Evolutionary conservation across 2,113 vertebrate species (phyloP).

Genomic region (Actenoides lindsayi): DNA sequence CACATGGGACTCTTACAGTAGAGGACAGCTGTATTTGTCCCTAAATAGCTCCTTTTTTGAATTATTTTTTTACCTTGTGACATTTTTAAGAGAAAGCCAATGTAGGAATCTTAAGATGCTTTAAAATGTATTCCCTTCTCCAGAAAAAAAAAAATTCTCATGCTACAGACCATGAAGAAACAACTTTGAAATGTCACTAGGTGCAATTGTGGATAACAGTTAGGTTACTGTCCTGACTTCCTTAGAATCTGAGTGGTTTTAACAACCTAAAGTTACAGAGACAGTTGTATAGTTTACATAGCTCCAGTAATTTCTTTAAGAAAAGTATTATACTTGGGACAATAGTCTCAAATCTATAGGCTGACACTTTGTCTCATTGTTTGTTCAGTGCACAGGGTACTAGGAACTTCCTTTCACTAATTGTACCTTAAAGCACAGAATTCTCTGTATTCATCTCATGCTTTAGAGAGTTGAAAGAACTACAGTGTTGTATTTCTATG

Average conservation of each 20-base stretch:
- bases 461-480: neutral
- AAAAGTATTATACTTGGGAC: neutral
- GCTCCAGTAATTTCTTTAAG: neutral
- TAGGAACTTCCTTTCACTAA: neutral
- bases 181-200: neutral
- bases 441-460: neutral
- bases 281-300: neutral
- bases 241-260: neutral
- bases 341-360: neutral
- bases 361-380: neutral
- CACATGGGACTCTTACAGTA: neutral
- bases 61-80: neutral
- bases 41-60: neutral
- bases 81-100: neutral
- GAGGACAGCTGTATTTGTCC: neutral
- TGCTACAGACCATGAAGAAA: neutral
- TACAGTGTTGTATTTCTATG: neutral
- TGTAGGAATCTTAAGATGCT: neutral
- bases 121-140: neutral
- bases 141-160: neutral
- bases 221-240: neutral
- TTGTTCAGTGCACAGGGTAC: neutral
- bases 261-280: neutral
- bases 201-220: neutral
- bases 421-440: neutral